Percentiles rank a stretch among this genome's conserved stretches.
Evolutionary conservation across 2,113 vertebrate species (phyloP).

Genomic region (Smithornis capensis): DNA sequence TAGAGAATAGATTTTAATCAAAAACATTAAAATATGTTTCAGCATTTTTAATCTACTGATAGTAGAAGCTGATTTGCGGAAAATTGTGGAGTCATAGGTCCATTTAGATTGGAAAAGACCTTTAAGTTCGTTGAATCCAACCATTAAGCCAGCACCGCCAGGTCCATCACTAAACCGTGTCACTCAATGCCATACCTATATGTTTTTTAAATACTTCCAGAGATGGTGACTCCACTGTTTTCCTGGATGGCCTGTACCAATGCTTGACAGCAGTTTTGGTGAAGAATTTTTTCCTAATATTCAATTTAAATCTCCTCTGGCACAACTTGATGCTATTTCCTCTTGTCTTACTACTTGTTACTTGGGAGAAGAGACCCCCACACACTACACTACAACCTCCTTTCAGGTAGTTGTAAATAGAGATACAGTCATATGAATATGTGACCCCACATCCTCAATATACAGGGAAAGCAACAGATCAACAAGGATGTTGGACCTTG

Average conservation of each 20-base stretch:
- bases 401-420: background rate
- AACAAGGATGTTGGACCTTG: background rate
- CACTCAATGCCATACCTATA: background rate
- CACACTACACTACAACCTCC: background rate
- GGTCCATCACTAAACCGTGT: background rate
- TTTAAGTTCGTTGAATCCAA: background rate
- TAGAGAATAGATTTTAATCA: background rate
- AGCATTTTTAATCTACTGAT: background rate
- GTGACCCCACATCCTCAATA: background rate
- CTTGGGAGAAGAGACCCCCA: background rate
- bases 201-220: background rate
- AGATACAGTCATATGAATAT: accelerated
- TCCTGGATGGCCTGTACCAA: background rate
- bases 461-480: background rate
- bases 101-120: background rate
- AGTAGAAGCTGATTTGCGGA: background rate
- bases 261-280: background rate
- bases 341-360: background rate
- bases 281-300: background rate
- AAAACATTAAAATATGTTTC: background rate
- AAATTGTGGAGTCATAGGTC: background rate
- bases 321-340: background rate
- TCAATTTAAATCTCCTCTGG: background rate
- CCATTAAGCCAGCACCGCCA: background rate
- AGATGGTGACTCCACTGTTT: background rate